Evolutionary conservation across 2,113 vertebrate genomes (phyloP), one percentile per base, ranked within the genome.

Genomic region (Oncorhynchus gorbuscha): DNA sequence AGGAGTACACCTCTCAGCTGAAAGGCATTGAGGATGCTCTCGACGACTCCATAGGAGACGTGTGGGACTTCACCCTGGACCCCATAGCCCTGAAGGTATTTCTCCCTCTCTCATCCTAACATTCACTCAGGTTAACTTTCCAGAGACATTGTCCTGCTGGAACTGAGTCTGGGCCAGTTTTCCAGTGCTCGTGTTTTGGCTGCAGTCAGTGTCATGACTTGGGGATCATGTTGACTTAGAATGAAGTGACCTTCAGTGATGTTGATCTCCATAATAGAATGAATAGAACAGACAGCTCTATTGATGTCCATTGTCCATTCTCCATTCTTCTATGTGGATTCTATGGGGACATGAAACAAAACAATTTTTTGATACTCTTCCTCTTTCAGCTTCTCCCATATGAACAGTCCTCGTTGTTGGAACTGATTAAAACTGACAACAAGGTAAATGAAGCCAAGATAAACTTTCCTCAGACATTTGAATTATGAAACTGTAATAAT

Each of bases 341-440:
- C 59, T 8, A n/a, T 62, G 18, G 59, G 59, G 59, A 24, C 59
- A 62, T 22, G 6, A 62, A 5, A 22, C 59, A 24, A 20, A 62
- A 3, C 59, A 3, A 24, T 62, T 24, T 62, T 22, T 62, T 0
- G 0, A 55, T 9, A 8, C 59, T 62, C 5, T 9, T 62, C 14
- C 66, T 24, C 18, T 74, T n/a, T 80, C 74, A 99, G 98, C 96
- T 99, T 88, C 89, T 99, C 74, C 97, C 98, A 0, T 97, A 95
- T 85, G 98, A 99, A 79, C 98, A 99, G 83, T 97, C 97, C 0
- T 96, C 96, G 1, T 77, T 99, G 55, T 85, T 99, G 87, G 97
- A 99, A 81, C 94, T 99, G 71, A 99, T 99, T 86, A 98, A 97
- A 93, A 99, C 98, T 20, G 98, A 99, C 91, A 99, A 99, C 87